A percentile compares a stretch with the other conserved stretches of the same genome.
These are phyloP conservation scores for Mobula birostris DNA, from an alignment of 2,113 vertebrate species.

Conservation along the genomic window DNA sequence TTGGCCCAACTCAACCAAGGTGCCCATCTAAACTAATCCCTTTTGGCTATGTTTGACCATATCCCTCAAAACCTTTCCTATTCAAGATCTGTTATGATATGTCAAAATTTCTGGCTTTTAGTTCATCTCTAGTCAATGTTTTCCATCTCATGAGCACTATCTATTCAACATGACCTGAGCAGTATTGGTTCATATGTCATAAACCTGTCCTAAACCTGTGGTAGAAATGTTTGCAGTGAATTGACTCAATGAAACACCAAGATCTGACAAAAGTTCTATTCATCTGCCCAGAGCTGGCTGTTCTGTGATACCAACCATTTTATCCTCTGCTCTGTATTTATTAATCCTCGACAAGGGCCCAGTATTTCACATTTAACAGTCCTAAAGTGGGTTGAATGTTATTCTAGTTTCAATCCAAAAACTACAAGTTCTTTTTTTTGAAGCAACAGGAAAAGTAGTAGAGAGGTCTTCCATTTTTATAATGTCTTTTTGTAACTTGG, in stretches of 20 bases:
- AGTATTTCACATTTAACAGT: not conserved
- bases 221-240: not conserved
- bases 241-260: not conserved
- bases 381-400: not conserved
- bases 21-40: too few species aligned
- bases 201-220: not conserved
- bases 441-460: not conserved
- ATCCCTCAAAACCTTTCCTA: too few species aligned
- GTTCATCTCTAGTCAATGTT: not conserved
- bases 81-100: not conserved
- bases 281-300: not conserved
- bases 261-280: not conserved
- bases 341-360: not conserved
- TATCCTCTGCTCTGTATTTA: not conserved
- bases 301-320: not conserved
- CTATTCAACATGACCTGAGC: not conserved
- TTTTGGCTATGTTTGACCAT: too few species aligned
- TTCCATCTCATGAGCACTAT: not conserved
- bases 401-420: slow-evolving; percentile 14
- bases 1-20: too few species aligned
- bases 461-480: not conserved
- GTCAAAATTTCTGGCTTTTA: not conserved
- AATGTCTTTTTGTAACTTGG: slow-evolving; percentile 5
- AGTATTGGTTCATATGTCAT: not conserved
- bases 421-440: not conserved